Percentiles rank a stretch among this genome's conserved stretches.
phyloP scores from a whole-genome alignment of 2,113 vertebrate genomes.

The Steatornis caripensis region DNA sequence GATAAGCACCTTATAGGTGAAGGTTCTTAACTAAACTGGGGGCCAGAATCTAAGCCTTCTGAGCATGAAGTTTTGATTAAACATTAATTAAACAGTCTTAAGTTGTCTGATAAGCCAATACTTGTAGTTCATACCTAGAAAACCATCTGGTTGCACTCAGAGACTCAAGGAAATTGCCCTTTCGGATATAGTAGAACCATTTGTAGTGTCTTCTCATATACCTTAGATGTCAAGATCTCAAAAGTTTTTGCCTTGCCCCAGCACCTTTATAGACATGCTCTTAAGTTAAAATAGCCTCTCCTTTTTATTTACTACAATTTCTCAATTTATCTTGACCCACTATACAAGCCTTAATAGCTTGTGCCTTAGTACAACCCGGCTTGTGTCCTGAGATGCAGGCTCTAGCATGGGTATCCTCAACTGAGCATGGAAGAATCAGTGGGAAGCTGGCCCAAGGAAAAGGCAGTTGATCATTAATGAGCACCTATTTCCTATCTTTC shows the following conservation, averaged over 20 bases:
- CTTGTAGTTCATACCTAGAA: neutral
- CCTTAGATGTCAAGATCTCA: neutral
- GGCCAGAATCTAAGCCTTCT: neutral
- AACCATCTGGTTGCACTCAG: neutral
- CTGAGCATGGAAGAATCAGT: neutral
- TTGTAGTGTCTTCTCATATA: neutral
- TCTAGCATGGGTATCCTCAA: neutral
- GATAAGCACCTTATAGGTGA: neutral
- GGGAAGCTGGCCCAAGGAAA: neutral
- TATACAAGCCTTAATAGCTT: neutral
- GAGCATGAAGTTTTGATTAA: neutral
- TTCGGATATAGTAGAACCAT: neutral
- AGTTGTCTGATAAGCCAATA: neutral
- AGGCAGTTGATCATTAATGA: neutral
- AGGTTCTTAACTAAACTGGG: neutral
- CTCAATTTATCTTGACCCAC: neutral
- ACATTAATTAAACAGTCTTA: neutral
- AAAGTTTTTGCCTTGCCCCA: neutral
- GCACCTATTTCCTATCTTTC: neutral
- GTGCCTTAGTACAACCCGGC: neutral
- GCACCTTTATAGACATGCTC: neutral
- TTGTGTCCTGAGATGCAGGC: neutral
- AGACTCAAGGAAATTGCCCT: neutral
- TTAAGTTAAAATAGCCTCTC: neutral
- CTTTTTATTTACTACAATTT: neutral